phyloP scores from a whole-genome alignment of 53 echinoderm and acorn worm species.

The Luidia sarsii region DNA sequence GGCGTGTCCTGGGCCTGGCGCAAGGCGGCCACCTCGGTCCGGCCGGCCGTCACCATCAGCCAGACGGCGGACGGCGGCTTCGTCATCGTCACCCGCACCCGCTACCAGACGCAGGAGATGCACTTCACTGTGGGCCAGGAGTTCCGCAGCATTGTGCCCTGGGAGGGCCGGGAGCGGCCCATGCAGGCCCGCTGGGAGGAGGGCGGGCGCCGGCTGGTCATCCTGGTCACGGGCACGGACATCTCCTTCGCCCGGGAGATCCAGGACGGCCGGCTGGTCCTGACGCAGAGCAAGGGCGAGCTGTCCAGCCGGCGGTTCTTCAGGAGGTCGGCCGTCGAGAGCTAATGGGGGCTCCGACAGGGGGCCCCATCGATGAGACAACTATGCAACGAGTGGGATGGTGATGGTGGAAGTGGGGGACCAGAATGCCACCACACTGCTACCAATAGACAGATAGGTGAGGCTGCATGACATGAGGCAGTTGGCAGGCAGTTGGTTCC shows the following conservation, averaged over 20 bases:
- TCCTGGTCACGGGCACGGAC: constrained; percentile 54
- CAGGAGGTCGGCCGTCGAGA: constrained; percentile 21
- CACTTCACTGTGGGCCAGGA: constrained; percentile 57
- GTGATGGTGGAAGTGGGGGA: too few relatives aligned
- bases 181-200: constrained; percentile 67
- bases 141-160: constrained; percentile 61
- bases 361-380: too few relatives aligned
- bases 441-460: too few relatives aligned
- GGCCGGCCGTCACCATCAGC: constrained; percentile 72
- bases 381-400: too few relatives aligned
- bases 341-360: neutral
- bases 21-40: constrained; percentile 65
- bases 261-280: constrained; percentile 64
- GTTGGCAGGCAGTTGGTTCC: too few relatives aligned
- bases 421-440: too few relatives aligned
- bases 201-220: constrained; percentile 66
- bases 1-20: constrained; percentile 70
- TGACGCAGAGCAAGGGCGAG: constrained; percentile 63
- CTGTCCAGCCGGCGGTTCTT: constrained; percentile 75
- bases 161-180: constrained; percentile 62
- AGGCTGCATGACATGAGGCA: too few relatives aligned
- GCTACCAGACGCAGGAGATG: constrained; percentile 60
- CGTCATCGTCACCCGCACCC: constrained; percentile 64
- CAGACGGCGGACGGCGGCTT: constrained; percentile 62
- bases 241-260: constrained; percentile 68